These are phyloP conservation scores for Gonioctena quinquepunctata DNA, from an alignment of 1,140 invertebrate genomes.

Conservation along the genomic window DNA sequence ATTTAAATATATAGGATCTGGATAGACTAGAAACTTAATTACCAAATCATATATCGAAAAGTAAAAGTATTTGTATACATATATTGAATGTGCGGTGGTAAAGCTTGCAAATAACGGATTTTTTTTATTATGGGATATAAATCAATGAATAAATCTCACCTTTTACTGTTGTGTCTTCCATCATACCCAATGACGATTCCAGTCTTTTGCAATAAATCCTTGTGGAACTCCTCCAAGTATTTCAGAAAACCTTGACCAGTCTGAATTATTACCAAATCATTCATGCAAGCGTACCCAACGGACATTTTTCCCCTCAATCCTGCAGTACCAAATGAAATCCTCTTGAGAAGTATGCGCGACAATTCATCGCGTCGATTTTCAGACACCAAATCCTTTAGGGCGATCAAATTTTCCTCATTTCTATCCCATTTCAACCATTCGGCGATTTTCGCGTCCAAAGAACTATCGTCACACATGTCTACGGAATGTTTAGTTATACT, in stretches of 20 bases:
- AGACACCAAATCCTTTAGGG: conserved; percentile 61
- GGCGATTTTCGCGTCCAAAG: conserved; percentile 62
- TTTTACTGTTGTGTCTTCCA: conserved; percentile 90
- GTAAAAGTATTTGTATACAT: too few relatives aligned
- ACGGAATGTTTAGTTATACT: background rate
- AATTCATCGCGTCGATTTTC: conserved; percentile 60
- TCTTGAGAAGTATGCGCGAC: conserved; percentile 63
- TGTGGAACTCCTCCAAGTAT: conserved; percentile 69
- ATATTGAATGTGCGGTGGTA: too few relatives aligned
- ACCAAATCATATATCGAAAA: too few relatives aligned
- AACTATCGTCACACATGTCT: background rate
- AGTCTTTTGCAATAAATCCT: conserved; percentile 59
- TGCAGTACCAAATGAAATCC: conserved; percentile 76
- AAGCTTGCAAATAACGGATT: too few relatives aligned
- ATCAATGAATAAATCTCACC: too few relatives aligned
- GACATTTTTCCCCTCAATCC: conserved; percentile 91
- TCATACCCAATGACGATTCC: conserved; percentile 94
- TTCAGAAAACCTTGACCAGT: conserved; percentile 89
- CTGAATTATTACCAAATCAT: conserved; percentile 97
- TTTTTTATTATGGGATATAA: too few relatives aligned
- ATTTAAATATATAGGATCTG: too few relatives aligned
- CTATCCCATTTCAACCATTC: conserved; percentile 69
- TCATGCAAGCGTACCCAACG: conserved; percentile 91
- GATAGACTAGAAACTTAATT: too few relatives aligned
- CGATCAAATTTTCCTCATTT: conserved; percentile 52